phyloP scores from a whole-genome alignment of 2,113 vertebrate species.

The Mystacornis crossleyi region DNA sequence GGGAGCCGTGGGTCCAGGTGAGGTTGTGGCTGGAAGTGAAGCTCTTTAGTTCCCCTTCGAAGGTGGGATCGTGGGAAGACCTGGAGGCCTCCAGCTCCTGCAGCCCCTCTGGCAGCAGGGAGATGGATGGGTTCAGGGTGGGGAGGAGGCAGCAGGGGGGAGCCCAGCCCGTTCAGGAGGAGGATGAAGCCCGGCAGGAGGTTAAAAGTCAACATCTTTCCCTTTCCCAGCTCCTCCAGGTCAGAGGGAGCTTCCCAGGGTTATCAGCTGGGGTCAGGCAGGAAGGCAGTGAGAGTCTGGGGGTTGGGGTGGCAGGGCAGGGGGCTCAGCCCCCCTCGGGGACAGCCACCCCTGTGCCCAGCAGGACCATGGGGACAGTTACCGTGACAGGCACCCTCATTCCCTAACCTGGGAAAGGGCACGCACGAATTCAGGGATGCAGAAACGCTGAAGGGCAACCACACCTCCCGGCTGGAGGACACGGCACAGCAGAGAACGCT shows the following conservation, averaged over 20 bases:
- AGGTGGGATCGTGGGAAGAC: not conserved
- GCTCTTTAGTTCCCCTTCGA: not conserved
- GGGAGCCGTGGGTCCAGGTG: not conserved
- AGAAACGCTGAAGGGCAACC: not conserved
- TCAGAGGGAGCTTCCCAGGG: not conserved
- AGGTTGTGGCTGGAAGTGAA: not conserved
- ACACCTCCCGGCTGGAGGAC: not conserved
- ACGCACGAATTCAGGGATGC: not conserved
- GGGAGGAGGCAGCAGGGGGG: not conserved
- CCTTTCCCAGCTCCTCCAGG: not conserved
- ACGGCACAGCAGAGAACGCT: not conserved
- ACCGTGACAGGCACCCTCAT: rapidly evolving
- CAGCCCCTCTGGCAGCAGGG: not conserved
- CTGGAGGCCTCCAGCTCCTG: not conserved
- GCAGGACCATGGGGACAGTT: not conserved
- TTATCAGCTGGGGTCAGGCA: not conserved
- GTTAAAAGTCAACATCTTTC: slow-evolving; percentile 30
- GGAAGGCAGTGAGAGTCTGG: not conserved
- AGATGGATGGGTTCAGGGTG: not conserved
- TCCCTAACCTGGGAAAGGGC: not conserved
- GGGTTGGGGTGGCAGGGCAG: not conserved
- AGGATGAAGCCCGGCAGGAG: not conserved
- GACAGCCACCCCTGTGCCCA: not conserved
- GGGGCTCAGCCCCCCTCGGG: not conserved
- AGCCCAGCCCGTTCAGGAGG: not conserved